Evolutionary conservation across 1,140 invertebrate genomes (phyloP), one percentile per base, ranked within the genome.

Genomic region (Centruroides sculpturatus): DNA sequence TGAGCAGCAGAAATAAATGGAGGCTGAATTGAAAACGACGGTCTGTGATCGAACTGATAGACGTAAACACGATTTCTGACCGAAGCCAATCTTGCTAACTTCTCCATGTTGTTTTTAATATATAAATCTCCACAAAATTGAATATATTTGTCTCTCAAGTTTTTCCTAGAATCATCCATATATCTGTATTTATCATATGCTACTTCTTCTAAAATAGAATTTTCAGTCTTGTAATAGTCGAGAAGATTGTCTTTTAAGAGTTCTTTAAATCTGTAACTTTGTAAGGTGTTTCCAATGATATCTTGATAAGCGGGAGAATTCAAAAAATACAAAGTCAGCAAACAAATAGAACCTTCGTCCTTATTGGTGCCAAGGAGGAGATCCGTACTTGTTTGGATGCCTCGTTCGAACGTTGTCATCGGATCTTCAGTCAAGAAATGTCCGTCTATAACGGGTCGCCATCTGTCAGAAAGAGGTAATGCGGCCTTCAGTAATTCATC

Each of bases 21-120:
- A 2, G 69, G 69, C 3, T 64, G 58, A 46, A 62, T 60, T 1
- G 67, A 68, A 49, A 68, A 68, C 1, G 57, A 57, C 0, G 70
- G 67, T 9, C 64, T 41, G 51, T 71, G 71, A 41, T 49, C 51
- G 9, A 71, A 64, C n/a, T 71, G 50, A 47, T 71, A 71, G 6
- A 59, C 23, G 51, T 53, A 68, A 7, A 66, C 55, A 5, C 54
- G 54, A 10, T 5, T 51, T 41, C 4, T 55, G 49, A 35, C 62
- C 35, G 3, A 55, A 52, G 6, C 36, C 13, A 47, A 67, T 9
- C 4, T 53, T 23, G 8, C 56, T 2, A 66, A 55, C 11, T 36
- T 49, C 10, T 56, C 9, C 35, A 58, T 57, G 11, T 63, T 60
- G 6, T 62, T 57, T 10, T 48, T 51, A 46, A 67, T 60, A 36